Percentiles rank a stretch among this genome's conserved stretches.
Conservation (phyloP, 1,140 invertebrate species). For the Cherax quadricarinatus region DNA sequence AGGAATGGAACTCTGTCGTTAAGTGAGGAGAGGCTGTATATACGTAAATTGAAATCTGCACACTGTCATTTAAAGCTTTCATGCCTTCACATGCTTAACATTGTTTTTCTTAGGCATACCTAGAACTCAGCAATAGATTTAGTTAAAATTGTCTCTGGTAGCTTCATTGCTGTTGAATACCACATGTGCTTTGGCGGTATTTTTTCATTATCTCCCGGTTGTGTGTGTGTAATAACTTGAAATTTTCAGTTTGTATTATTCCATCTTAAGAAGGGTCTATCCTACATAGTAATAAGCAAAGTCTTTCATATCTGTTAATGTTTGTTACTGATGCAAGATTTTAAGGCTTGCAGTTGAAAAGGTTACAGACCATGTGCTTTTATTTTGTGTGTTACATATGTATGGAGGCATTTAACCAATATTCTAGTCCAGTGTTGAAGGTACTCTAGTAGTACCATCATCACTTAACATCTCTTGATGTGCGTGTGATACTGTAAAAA, state of each 20-base stretch:
- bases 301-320: not conserved
- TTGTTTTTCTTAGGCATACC: too few species aligned
- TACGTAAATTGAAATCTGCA: too few species aligned
- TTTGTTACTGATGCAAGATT: not conserved
- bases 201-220: not conserved
- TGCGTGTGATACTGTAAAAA: not conserved
- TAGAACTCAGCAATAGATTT: not conserved
- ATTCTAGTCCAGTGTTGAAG: not conserved
- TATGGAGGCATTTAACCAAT: not conserved
- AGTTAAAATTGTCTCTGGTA: not conserved
- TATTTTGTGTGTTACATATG: not conserved
- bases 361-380: not conserved
- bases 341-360: not conserved
- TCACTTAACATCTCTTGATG: not conserved
- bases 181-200: not conserved
- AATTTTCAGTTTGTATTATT: not conserved
- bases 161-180: not conserved
- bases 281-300: not conserved
- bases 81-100: too few species aligned
- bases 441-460: not conserved
- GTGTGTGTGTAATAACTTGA: not conserved
- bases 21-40: too few species aligned
- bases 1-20: too few species aligned
- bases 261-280: not conserved
- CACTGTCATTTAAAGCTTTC: too few species aligned